Percentiles rank a stretch among this genome's conserved stretches.
phyloP scores from a whole-genome alignment of 2,113 vertebrate species.

The Ranitomeya variabilis region DNA sequence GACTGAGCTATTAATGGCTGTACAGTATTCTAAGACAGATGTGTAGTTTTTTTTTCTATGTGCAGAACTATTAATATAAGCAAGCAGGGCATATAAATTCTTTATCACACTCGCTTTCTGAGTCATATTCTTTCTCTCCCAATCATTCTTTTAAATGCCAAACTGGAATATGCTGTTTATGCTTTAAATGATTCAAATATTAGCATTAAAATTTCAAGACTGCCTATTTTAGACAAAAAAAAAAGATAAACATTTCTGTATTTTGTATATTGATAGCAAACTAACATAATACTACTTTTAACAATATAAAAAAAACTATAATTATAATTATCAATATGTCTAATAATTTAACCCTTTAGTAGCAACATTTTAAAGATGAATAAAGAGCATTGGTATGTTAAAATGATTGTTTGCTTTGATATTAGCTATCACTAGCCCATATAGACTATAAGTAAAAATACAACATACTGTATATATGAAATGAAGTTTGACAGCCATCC shows the following conservation, averaged over 20 bases:
- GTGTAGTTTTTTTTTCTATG: background rate
- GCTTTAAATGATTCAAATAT: constrained; percentile 31
- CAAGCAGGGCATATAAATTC: constrained; percentile 3
- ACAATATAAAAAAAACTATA: background rate
- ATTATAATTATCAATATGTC: background rate
- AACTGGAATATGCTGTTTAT: constrained; percentile 12
- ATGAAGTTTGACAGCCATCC: constrained; percentile 29
- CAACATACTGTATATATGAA: constrained; percentile 23
- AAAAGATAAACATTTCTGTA: background rate
- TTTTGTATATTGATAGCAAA: background rate
- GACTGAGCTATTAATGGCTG: background rate
- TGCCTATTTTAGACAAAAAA: background rate
- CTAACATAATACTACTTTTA: background rate
- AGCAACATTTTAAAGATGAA: background rate
- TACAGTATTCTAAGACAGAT: background rate
- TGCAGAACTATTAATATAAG: background rate
- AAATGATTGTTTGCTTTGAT: background rate
- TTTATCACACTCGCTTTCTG: background rate
- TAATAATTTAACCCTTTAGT: too few relatives aligned
- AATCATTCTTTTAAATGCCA: constrained; percentile 26
- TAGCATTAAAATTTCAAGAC: constrained; percentile 34
- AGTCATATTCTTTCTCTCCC: background rate
- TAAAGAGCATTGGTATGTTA: background rate
- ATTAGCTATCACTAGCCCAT: background rate
- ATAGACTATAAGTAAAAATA: constrained; percentile 31